These are phyloP conservation scores for Xestia ashworthii DNA, from an alignment of 2,888 invertebrate species.

Conservation along the genomic window DNA sequence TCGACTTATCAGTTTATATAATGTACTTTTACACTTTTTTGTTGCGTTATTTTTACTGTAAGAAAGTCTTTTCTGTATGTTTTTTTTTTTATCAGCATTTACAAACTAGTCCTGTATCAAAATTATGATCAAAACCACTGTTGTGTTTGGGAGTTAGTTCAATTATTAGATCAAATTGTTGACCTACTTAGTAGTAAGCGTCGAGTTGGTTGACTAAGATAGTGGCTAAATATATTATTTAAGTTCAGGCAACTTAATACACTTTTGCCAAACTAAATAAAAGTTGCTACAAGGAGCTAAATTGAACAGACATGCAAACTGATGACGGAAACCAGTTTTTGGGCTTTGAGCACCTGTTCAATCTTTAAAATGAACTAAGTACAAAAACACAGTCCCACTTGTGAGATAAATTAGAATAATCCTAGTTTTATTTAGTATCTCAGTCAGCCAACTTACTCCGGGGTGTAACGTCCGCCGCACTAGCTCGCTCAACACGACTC, in stretches of 20 bases:
- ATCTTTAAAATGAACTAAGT: not conserved
- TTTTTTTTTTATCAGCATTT: not conserved
- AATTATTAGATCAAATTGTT: conserved; percentile 60
- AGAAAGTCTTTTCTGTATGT: not conserved
- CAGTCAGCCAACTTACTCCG: conserved; percentile 19
- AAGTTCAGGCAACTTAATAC: not conserved
- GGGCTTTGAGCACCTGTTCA: not conserved
- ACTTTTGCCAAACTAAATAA: not conserved
- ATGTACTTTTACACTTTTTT: not conserved
- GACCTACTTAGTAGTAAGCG: conserved; percentile 46
- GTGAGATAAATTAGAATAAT: not conserved
- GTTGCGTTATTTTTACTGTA: not conserved
- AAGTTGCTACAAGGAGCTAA: not conserved
- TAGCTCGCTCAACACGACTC: not conserved
- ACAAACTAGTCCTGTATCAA: conserved; percentile 39
- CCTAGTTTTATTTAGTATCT: conserved; percentile 6
- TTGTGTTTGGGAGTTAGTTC: conserved; percentile 49
- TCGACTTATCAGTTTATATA: conserved; percentile 1
- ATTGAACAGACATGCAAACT: not conserved
- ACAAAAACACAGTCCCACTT: not conserved
- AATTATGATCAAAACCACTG: conserved; percentile 16
- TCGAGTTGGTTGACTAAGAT: conserved; percentile 19
- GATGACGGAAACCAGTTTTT: not conserved
- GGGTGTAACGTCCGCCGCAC: conserved; percentile 6
- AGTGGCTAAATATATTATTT: not conserved